Conservation (phyloP, 2,797 vertebrate genomes). For the Parauchenoglanis punctatus region DNA sequence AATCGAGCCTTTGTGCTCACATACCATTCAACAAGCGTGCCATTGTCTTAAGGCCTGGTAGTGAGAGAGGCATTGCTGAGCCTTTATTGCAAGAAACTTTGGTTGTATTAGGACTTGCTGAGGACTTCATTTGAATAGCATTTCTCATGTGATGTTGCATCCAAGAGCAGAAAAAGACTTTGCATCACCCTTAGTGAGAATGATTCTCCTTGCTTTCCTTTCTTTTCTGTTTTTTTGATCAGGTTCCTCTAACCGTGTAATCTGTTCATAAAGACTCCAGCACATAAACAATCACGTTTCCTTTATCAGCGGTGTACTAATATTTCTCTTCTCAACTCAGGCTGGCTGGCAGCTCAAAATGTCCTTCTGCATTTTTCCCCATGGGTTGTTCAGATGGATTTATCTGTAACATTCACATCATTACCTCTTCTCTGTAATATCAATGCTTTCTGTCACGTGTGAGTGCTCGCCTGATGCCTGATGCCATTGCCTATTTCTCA, state of each 20-base stretch:
- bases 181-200: neutral
- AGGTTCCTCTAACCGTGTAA: neutral
- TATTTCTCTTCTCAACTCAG: neutral
- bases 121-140: constrained; percentile 73
- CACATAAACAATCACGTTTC: neutral
- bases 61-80: constrained; percentile 69
- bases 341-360: constrained; percentile 33
- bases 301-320: neutral
- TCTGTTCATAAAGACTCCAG: neutral
- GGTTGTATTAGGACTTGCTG: constrained; percentile 65
- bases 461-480: constrained; percentile 8
- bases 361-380: constrained; percentile 18
- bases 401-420: constrained; percentile 45
- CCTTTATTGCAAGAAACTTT: constrained; percentile 70
- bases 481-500: constrained; percentile 34
- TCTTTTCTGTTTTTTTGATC: neutral
- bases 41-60: constrained; percentile 76
- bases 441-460: constrained; percentile 36
- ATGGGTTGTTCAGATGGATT: constrained; percentile 38
- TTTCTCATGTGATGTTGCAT: constrained; percentile 53
- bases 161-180: neutral
- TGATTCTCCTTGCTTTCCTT: constrained; percentile 5
- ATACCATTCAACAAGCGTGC: constrained; percentile 76
- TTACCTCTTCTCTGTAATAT: constrained; percentile 31
- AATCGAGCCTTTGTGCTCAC: constrained; percentile 79